Evolutionary conservation across 2,113 vertebrate genomes (phyloP), one percentile per base, ranked within the genome.

Genomic region (Macrotus californicus): DNA sequence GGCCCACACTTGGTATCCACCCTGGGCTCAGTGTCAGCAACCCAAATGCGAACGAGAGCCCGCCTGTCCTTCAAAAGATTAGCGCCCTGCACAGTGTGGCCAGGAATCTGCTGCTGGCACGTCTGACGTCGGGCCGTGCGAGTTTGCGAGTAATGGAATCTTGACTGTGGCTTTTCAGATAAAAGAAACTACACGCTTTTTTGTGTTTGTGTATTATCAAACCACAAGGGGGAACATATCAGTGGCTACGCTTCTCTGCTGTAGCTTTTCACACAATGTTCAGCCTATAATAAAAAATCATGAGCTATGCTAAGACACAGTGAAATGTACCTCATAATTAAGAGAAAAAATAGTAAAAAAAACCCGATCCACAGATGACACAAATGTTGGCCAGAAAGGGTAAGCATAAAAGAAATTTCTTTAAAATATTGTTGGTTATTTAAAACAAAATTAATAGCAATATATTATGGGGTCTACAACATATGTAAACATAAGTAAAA

Each of bases 331-430:
- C 13, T n/a, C 19, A 41, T 48, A 86, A 66, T 66, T 73, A 90
- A 90, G 64, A 86, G 72, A 92, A 88, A 88, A 90, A 90, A 66
- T 66, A 80, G 21, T 85, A 64, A 73, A 80, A 31, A 80, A 64
- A 80, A 72, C 12, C 31, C 64, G 43, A 64, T 56, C 36, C 22
- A 46, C 6, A 69, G 41, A 85, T 36, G n/a, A 80, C 15, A 81
- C 66, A 90, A 86, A 59, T 50, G 41, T 46, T 80, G 48, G 34
- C 39, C 7, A 90, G 73, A 73, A 93, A 54, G 8, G 1, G 31
- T 50, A 75, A 93, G 67, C 34, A 72, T 79, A 73, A 79, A 89
- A 72, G 7, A 75, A 75, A 48, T 22, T 56, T 80, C 13, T 56
- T 79, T 21, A 64, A 81, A 79, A 89, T 36, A 75, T 14, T 31